Evolutionary conservation across 1,140 invertebrate genomes (phyloP), one percentile per base, ranked within the genome.

Genomic region (Panonychus citri): DNA sequence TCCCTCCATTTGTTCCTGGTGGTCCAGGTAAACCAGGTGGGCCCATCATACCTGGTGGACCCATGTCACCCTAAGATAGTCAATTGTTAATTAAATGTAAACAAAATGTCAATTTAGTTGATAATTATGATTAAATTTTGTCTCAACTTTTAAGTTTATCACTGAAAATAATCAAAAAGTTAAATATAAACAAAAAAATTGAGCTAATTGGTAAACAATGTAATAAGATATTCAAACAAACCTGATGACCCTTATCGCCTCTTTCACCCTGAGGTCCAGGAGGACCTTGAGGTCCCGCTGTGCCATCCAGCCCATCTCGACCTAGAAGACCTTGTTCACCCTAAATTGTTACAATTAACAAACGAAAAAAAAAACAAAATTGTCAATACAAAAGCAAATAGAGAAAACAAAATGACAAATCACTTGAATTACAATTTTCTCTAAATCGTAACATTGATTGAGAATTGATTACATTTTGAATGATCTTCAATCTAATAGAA

Each of bases 1-100:
- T 40, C 17, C 78, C 71, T 15, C 85, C 86, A 19, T 84, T 83
- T 70, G 86, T 86, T n/a, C 85, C 85, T 49, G 67, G 68, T 48
- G 66, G 68, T 46, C 69, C 83, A 66, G 84, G 80, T 63, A 85
- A 73, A 54, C 84, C 84, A 21, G 85, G 85, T 40, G 84, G 83
- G 59, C 80, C 80, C 78, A 81, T 81, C n/a, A 81, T 70, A 30
- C 85, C 85, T 59, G 83, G 82, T 21, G 85, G 85, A 55, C 85
- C 85, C 65, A 89, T 87, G 64, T 88, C 83, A 15, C 87, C 86
- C 64, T 34, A 7, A n/a, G 49, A 19, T 24, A 53, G 52, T 24
- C 85, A 85, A 66, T 87, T 86, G 42, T 5, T 40, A 46, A 17
- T 26, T 25, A 17, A 48, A 25, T 7, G 52, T 51, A 15, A 19